Conservation (phyloP, 2,888 invertebrate species). For the Hoplodrina ambigua region DNA sequence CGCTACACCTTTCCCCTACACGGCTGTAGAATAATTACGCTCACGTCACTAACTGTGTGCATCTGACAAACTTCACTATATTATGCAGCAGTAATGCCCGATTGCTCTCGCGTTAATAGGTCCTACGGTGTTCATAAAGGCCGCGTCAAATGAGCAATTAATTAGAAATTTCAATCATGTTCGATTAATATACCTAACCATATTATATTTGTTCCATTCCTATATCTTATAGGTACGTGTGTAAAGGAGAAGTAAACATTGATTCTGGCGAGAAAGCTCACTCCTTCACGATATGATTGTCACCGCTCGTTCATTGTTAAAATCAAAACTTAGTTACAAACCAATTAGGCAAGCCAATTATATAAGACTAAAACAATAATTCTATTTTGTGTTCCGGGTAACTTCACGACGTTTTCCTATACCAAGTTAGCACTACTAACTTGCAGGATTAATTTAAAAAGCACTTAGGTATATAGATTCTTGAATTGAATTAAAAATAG, state of each 20-base stretch:
- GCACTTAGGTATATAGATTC: no score
- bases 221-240: background rate
- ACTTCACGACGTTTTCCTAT: no score
- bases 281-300: no score
- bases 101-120: slow-evolving; percentile 39
- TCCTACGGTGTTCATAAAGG: slow-evolving; percentile 43
- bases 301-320: no score
- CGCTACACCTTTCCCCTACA: background rate
- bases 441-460: no score
- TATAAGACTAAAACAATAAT: no score
- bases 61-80: slow-evolving; percentile 21
- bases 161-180: slow-evolving; percentile 49
- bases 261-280: background rate
- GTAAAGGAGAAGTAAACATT: background rate
- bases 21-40: slow-evolving; percentile 15
- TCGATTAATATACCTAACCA: slow-evolving; percentile 12
- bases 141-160: slow-evolving; percentile 47
- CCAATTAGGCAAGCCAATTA: no score
- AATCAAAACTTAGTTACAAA: no score
- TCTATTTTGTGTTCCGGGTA: no score
- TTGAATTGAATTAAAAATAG: no score
- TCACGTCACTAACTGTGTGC: slow-evolving; percentile 4
- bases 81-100: slow-evolving; percentile 34
- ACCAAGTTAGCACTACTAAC: no score
- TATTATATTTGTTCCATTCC: background rate